These are phyloP conservation scores for Pteromalus puparum DNA, from an alignment of 1,140 invertebrate species.

Conservation along the genomic window DNA sequence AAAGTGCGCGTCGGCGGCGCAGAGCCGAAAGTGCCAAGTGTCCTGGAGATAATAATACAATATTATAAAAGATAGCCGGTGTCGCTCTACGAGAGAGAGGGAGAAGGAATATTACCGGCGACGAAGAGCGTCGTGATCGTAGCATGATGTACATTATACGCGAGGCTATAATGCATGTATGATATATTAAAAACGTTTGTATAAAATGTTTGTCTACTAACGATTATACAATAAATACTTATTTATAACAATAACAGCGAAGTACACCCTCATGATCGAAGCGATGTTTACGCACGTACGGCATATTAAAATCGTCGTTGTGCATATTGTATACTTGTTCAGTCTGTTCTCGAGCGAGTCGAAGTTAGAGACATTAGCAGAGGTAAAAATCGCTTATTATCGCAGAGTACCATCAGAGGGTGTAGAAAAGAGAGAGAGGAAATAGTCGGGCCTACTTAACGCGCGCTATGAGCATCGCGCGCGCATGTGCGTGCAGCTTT, in stretches of 20 bases:
- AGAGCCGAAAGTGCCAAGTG: not conserved
- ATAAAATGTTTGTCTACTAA: constrained; percentile 68
- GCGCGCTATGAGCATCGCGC: too few relatives aligned
- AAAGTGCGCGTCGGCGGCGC: too few relatives aligned
- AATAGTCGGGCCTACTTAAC: not conserved
- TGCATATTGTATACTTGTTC: constrained; percentile 31
- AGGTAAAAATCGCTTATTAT: constrained; percentile 22
- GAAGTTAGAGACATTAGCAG: not conserved
- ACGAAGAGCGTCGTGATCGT: not conserved
- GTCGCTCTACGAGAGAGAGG: not conserved
- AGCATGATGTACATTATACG: not conserved
- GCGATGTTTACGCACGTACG: not conserved
- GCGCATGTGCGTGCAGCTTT: constrained; percentile 6
- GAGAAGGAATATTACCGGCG: not conserved
- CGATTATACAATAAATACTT: constrained; percentile 74
- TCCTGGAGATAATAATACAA: not conserved
- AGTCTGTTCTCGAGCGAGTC: not conserved
- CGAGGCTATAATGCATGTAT: constrained; percentile 58
- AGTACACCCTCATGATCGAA: constrained; percentile 38
- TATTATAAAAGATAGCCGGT: not conserved
- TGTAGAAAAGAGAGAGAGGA: not conserved
- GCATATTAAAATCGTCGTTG: not conserved
- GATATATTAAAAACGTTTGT: constrained; percentile 65
- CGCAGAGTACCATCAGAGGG: not conserved
- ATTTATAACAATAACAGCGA: constrained; percentile 67